phyloP scores from a whole-genome alignment of 1,140 invertebrate species.

The Ctenoplectra terminalis region DNA sequence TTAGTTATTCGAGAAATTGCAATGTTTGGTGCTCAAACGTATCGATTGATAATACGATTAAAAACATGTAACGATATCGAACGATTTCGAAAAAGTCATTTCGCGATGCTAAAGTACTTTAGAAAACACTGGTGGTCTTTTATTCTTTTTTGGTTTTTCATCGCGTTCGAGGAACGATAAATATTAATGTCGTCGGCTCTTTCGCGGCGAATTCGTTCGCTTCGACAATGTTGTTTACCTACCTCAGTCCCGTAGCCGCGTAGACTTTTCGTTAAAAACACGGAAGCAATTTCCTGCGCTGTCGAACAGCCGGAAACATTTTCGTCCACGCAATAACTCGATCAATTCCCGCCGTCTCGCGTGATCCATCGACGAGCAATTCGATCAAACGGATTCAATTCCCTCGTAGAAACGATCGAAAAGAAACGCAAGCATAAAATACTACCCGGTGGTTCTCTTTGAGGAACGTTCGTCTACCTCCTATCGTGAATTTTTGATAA shows the following conservation, averaged over 20 bases:
- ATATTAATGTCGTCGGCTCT: conserved; percentile 19
- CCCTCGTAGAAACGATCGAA: neutral
- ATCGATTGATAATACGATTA: too few species aligned
- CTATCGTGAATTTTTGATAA: neutral
- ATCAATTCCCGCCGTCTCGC: conserved; percentile 22
- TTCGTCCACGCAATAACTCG: conserved; percentile 40
- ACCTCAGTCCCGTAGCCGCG: neutral
- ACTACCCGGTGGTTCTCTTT: neutral
- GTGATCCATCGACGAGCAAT: conserved; percentile 18
- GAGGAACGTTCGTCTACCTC: neutral
- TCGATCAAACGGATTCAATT: conserved; percentile 1
- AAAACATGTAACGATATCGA: too few species aligned
- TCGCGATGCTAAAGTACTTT: neutral
- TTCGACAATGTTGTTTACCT: conserved; percentile 30
- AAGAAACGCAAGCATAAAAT: neutral
- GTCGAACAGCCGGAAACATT: conserved; percentile 28
- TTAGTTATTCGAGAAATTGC: too few species aligned
- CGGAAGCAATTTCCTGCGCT: conserved; percentile 27
- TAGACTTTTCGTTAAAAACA: conserved; percentile 29
- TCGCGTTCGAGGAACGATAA: conserved; percentile 13
- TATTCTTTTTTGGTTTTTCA: neutral
- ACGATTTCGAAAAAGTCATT: neutral
- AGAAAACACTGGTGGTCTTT: neutral
- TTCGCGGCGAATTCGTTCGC: conserved; percentile 24
- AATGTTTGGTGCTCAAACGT: too few species aligned